Evolutionary conservation across 1,140 invertebrate species (phyloP).

Genomic region (Brachionus angularis): DNA sequence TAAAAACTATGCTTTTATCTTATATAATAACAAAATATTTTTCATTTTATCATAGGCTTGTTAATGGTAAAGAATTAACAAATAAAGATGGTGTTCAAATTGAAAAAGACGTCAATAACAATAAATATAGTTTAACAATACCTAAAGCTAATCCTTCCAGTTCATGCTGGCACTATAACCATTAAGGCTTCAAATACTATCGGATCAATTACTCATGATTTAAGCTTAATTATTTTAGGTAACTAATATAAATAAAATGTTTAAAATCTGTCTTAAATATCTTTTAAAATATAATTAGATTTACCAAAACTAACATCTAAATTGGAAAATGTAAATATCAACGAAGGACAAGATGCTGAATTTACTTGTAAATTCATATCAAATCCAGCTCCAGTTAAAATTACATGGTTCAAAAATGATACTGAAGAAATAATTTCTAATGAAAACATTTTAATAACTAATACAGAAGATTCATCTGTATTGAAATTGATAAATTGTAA

Average conservation of each 20-base stretch:
- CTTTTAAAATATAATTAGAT: not conserved
- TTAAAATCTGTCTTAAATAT: not conserved
- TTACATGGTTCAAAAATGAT: slow-evolving; percentile 20
- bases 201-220: not conserved
- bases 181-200: not conserved
- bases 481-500: not conserved
- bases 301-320: not conserved
- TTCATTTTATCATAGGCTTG: not conserved
- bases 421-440: not conserved
- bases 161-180: not conserved
- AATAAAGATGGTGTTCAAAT: slow-evolving; percentile 16
- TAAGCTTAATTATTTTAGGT: slow-evolving; percentile 16
- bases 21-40: not conserved
- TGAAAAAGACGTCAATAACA: not conserved
- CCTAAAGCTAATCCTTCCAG: not conserved
- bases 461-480: not conserved
- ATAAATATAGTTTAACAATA: not conserved
- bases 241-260: not conserved
- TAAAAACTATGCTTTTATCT: not conserved
- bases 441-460: not conserved
- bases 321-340: not conserved
- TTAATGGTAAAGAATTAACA: not conserved
- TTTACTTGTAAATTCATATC: slow-evolving; percentile 22
- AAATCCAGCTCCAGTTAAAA: not conserved
- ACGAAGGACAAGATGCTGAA: slow-evolving; percentile 11